Percentiles rank a stretch among this genome's conserved stretches.
phyloP scores from a whole-genome alignment of 2,113 vertebrate species.

The Emydocephalus ijimae region DNA sequence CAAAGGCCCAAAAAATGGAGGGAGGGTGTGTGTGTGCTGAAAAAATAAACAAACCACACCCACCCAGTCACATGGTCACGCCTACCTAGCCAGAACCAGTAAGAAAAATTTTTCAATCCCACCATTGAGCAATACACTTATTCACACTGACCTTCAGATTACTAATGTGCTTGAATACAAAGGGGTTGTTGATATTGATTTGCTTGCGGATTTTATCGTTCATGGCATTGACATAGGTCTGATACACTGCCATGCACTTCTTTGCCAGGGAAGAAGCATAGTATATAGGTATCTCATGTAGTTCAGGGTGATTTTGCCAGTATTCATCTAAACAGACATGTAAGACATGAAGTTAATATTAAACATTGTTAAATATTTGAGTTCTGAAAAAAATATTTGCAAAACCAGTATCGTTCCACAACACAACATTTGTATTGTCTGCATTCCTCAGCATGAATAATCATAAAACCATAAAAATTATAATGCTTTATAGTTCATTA shows the following conservation, averaged over 20 bases:
- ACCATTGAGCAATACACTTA: neutral
- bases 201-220: conserved; percentile 99
- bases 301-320: conserved; percentile 98
- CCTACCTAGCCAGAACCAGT: too few species aligned
- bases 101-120: too few species aligned
- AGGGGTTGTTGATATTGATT: conserved; percentile 98
- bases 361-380: neutral
- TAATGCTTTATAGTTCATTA: neutral
- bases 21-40: too few species aligned
- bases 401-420: neutral
- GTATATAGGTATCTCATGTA: conserved; percentile 97
- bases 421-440: neutral
- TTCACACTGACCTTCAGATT: conserved; percentile 86
- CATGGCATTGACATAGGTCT: conserved; percentile 97
- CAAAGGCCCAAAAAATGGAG: too few species aligned
- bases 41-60: too few species aligned
- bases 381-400: neutral
- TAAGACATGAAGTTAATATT: neutral
- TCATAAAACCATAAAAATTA: neutral
- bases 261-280: conserved; percentile 96
- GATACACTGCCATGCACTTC: conserved; percentile 98
- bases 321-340: conserved; percentile 82
- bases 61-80: too few species aligned
- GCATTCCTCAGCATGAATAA: neutral
- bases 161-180: conserved; percentile 98